These are phyloP conservation scores for Cheilosia vulpina DNA, from an alignment of 2,888 invertebrate genomes.

Conservation along the genomic window DNA sequence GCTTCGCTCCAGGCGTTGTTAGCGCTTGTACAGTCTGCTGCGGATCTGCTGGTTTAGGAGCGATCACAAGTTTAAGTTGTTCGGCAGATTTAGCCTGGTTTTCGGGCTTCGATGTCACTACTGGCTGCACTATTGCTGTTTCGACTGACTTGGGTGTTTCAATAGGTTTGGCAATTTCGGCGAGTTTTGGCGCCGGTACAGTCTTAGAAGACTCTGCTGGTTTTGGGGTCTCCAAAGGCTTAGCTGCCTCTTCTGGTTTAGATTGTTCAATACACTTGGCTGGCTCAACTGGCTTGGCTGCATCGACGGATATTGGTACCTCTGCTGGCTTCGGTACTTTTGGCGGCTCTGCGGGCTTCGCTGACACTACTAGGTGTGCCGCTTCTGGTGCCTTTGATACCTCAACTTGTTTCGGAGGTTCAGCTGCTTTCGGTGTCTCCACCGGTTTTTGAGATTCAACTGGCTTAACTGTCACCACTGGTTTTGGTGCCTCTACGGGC, in stretches of 20 bases:
- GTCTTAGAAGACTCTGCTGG: slow-evolving; percentile 84
- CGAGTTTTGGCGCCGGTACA: slow-evolving; percentile 85
- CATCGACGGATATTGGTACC: too few species aligned
- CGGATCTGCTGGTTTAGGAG: slow-evolving; percentile 92
- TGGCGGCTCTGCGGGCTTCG: too few species aligned
- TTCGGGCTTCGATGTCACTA: background rate
- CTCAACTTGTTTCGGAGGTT: slow-evolving; percentile 81
- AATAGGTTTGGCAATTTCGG: slow-evolving; percentile 76
- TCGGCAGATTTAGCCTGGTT: background rate
- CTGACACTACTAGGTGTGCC: too few species aligned
- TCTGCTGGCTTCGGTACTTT: too few species aligned
- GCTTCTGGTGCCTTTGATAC: too few species aligned
- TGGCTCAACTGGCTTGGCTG: too few species aligned
- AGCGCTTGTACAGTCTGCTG: slow-evolving; percentile 83
- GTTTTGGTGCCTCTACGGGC: background rate
- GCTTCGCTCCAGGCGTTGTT: background rate
- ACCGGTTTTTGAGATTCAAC: background rate
- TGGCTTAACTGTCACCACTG: background rate
- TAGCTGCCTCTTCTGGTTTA: slow-evolving; percentile 84
- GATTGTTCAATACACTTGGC: too few species aligned
- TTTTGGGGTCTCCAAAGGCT: slow-evolving; percentile 83
- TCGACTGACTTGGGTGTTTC: slow-evolving; percentile 79
- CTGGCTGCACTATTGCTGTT: background rate
- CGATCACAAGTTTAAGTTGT: slow-evolving; percentile 78
- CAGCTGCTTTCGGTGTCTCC: slow-evolving; percentile 78